Evolutionary conservation across 2,888 invertebrate genomes (phyloP).

Genomic region (Cosmorhoe ocellata): DNA sequence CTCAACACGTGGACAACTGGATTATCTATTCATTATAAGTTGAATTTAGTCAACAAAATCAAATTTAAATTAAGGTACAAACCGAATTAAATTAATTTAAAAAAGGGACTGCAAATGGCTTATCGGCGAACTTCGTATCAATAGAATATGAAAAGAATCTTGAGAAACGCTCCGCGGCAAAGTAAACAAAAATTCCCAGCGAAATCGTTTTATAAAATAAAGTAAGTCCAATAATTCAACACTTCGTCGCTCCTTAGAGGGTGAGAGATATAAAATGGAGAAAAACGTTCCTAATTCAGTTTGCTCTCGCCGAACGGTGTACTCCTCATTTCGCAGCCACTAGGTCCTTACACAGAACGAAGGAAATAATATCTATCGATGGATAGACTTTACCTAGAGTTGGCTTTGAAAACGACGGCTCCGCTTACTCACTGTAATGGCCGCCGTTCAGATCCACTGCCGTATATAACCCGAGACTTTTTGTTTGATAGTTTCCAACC

Average conservation of each 20-base stretch:
- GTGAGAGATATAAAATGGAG: conserved; percentile 72
- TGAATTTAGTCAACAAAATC: background rate
- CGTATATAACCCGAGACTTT: conserved; percentile 34
- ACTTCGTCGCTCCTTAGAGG: conserved; percentile 69
- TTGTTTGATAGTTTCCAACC: conserved; percentile 38
- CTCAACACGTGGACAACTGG: background rate
- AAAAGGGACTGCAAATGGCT: background rate
- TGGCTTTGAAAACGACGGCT: conserved; percentile 49
- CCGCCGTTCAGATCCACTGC: conserved; percentile 31
- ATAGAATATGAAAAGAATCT: conserved; percentile 52
- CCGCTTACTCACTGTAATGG: conserved; percentile 52
- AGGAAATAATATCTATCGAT: conserved; percentile 66
- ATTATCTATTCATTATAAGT: background rate
- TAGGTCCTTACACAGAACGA: conserved; percentile 51
- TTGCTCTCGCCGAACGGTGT: conserved; percentile 63
- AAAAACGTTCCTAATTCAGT: conserved; percentile 78
- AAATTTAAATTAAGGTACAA: background rate
- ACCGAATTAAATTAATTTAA: conserved; percentile 1
- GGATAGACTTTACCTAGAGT: conserved; percentile 48
- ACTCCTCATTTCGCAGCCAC: conserved; percentile 58
- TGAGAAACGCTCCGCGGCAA: conserved; percentile 57
- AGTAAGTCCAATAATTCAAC: conserved; percentile 78
- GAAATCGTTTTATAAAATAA: conserved; percentile 76
- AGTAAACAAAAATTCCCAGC: conserved; percentile 70
- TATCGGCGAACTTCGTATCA: conserved; percentile 33